Evolutionary conservation across 2,888 invertebrate species (phyloP), one percentile per base, ranked within the genome.

Genomic region (Acronicta leporina): DNA sequence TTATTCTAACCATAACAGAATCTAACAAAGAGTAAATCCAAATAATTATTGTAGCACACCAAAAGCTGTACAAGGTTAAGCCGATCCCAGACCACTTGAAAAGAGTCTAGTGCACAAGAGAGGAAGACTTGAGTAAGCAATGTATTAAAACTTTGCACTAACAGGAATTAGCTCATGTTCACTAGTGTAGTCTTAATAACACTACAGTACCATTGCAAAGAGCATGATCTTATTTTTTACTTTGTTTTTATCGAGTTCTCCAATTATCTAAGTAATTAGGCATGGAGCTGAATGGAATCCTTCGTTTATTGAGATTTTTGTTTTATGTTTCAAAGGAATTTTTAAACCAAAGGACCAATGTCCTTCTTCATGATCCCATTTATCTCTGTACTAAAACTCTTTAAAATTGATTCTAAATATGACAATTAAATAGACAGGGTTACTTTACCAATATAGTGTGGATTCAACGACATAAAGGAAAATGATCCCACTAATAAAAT

Each of bases 141-240:
- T 94, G 91, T 95, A 95, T 95, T 95, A 95, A 95, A 96, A 95
- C 95, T 95, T 95, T 93, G 89, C 91, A 95, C 95, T 94, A 95
- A 95, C 94, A 94, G 89, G 94, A 92, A 92, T 95, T 95, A 95
- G 93, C 92, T 50, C 55, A 25, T 52, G 54, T 42, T 55, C 38
- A 49, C 43, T 25, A 51, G 64, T 71, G 48, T 56, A 57, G 67
- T 67, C 63, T 69, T 67, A 41, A 61, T 43, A 68, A 49, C 41
- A 33, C 60, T 52, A 45, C 43, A 20, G 35, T 14, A 20, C 51
- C 54, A 33, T 49, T 14, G 30, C 40, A 41, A 42, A 52, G 45
- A 15, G 41, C 10, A 5, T 35, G 40, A 59, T 65, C 7, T 40
- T 58, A 6, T 54, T 64, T 20, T 20, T 20, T 20, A 20, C 20